Evolutionary conservation across 1,140 invertebrate species (phyloP), one percentile per base, ranked within the genome.

Genomic region (Drosophila athabasca): DNA sequence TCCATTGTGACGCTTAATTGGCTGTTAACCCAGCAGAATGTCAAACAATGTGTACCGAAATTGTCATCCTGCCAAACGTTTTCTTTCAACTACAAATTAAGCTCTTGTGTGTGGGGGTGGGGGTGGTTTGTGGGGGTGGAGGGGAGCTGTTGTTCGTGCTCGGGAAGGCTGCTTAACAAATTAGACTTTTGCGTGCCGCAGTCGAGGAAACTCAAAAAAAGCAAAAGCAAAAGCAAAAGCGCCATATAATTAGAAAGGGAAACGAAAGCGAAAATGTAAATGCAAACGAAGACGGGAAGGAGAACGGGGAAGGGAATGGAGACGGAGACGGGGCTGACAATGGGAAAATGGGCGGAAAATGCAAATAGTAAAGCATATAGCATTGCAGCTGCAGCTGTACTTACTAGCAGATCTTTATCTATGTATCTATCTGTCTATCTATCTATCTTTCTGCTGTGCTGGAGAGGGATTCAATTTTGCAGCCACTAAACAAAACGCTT

Each of bases 81-180:
- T 78, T 61, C 79, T 79, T 77, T 83, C 69, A 91, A 62, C 82
- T 79, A 65, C 75, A 79, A 87, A 88, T 87, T 79, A 82, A 87
- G 78, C 74, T 62, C 61, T 69, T 79, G 68, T 76, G 17, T 19
- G 17, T 19, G 17, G 1, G 17, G 17, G 17, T 19, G 17, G 17
- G 17, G 17, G 17, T 19, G n/a, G n/a, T n/a, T n/a, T n/a, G n/a
- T n/a, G 17, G 1, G 17, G 17, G 17, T 19, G 17, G 17, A 19
- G 17, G 74, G 64, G 62, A 50, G 52, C 64, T 73, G 46, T 57
- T 50, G 54, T 76, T 76, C 48, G 65, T 69, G 58, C 51, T 62
- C 44, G 53, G 22, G 22, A 24, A 4, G 22, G 41, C 69, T 76
- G 65, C 52, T 76, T 72, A 83, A 83, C 83, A 87, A 87, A 87